Evolutionary conservation across 2,888 invertebrate species (phyloP), one percentile per base, ranked within the genome.

Genomic region (Cheilosia scutellata): DNA sequence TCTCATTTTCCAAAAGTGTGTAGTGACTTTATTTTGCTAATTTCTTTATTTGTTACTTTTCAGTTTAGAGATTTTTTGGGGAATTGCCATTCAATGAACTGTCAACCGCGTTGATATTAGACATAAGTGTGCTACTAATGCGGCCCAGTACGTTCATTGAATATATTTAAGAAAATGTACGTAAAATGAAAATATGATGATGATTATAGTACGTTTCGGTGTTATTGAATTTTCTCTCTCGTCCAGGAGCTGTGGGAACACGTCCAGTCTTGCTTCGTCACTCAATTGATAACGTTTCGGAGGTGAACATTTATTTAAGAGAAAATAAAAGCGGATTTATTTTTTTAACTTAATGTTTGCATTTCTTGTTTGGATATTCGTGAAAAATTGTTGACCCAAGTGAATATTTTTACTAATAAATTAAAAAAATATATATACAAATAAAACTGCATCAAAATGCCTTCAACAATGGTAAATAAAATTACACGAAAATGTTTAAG

Each of bases 211-310:
- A 82, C 86, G 49, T 77, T 82, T 82, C 80, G 55, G 47, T 66
- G 82, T 86, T 86, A 86, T 72, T 86, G 77, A 82, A 82, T 82
- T 68, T 86, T 82, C 77, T 82, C 82, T 76, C 86, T 86, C 86
- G 86, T 86, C 86, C 86, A 86, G 86, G 86, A 86, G 86, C 82
- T 77, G 82, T 86, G 82, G 76, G 76, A 86, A 86, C 57, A 77
- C 86, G 72, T 86, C 86, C 86, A 86, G 86, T 86, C 86, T 86
- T 86, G 82, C 82, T 71, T 86, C 86, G 82, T 86, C 86, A 86
- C 66, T 86, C 86, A 86, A 47, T 82, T 86, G 82, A 86, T 86
- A 86, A 86, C 86, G 86, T 86, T 86, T 86, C 86, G 86, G 82
- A 86, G 76, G 76, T 77, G 82, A 68, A 76, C 6, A 53, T 80